Evolutionary conservation across 2,888 invertebrate genomes (phyloP).

Genomic region (Synergus laeviventris): DNA sequence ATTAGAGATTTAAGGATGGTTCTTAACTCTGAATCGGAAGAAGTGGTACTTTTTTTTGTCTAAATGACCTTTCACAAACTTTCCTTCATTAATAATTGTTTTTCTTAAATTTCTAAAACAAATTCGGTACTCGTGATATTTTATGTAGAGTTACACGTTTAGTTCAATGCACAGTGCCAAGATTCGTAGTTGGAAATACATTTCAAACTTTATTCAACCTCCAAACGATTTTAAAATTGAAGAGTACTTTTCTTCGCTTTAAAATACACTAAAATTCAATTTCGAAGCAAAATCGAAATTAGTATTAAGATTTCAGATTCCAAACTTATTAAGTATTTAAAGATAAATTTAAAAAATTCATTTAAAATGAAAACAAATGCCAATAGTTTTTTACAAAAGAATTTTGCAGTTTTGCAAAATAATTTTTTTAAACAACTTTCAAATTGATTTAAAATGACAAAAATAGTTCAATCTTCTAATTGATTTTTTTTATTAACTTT

Average conservation of each 20-base stretch:
- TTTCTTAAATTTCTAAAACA: conserved; percentile 13
- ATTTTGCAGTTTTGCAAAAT: conserved; percentile 6
- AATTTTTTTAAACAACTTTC: too few relatives aligned
- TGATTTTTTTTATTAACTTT: neutral
- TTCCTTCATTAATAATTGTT: conserved; percentile 1
- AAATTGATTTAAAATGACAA: too few relatives aligned
- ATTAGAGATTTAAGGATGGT: conserved; percentile 29
- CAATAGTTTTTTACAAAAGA: neutral
- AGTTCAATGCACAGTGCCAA: conserved; percentile 8
- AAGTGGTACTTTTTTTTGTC: conserved; percentile 3
- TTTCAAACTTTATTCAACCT: neutral
- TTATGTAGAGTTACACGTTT: neutral
- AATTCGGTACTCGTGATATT: conserved; percentile 11
- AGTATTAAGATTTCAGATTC: neutral
- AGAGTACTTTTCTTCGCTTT: neutral
- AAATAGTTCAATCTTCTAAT: neutral
- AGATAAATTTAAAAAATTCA: neutral
- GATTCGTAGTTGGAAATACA: neutral
- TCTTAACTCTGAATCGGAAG: neutral
- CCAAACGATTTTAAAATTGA: neutral
- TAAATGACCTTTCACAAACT: conserved; percentile 35
- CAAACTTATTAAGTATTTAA: neutral
- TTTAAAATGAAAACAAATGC: neutral
- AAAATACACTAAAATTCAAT: neutral
- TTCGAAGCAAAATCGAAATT: neutral